Base-by-base conservation (phyloP, 2,797 vertebrate genomes). In the Yasuhikotakia modesta region DNA sequence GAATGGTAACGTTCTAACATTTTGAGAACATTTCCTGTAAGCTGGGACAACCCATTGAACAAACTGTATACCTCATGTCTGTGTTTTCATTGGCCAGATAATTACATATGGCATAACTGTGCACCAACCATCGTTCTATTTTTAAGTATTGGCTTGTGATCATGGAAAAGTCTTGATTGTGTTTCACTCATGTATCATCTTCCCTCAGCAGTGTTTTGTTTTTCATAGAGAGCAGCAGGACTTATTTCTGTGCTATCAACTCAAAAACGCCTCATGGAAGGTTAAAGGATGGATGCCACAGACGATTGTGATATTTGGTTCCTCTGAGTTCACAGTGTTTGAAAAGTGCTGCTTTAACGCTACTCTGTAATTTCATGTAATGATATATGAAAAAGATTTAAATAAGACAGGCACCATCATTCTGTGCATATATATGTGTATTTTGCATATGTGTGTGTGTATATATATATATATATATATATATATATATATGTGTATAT, bases 341-440 rank as follows among this genome's bases (percentile, higher is more conserved):
- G 73, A 76, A 58, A 46, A n/a, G 46, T 35, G 30, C 35, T 22
- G 50, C 57, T 48, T 50, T 53, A 3, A 43, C 43, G 6, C 69
- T 21, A 1, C 60, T 65, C 66, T 71, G 46, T 66, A 71, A 71
- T 76, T 72, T 60, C n/a, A 67, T 63, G 14, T 58, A 65, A 58
- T 76, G 67, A n/a, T 52, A 71, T 63, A 66, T 30, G 48, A 66
- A 17, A 55, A 57, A 22, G 27, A 57, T 75, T 64, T 16, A 70
- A 76, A 71, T 35, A 65, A 22, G 61, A 64, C 48, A 55, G 24
- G 24, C 50, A 32, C 17, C 19, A 22, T 65, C 43, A 48, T 71
- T 4, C 19, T n/a, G 8, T 64, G 53, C n/a, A 2, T 32, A n/a
- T n/a, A n/a, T n/a, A n/a, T n/a, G n/a, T n/a, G n/a, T n/a, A n/a